Base-by-base conservation (phyloP, 2,113 vertebrate species). In the Eudyptes chrysolophus region DNA sequence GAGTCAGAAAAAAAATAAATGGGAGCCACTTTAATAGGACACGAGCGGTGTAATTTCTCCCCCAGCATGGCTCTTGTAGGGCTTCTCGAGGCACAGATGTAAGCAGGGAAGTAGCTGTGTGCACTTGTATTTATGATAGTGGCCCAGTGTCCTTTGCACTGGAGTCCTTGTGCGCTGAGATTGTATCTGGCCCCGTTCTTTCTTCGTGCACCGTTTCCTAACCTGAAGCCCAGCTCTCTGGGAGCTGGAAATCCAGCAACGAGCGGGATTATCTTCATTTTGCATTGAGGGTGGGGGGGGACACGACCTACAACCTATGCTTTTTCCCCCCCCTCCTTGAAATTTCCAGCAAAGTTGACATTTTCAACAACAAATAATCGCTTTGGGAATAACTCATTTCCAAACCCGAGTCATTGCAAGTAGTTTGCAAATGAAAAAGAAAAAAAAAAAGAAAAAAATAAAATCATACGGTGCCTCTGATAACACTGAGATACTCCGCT, bases 251-350 rank as follows among this genome's bases (percentile, higher is more conserved):
- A 83, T 66, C 10, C 86, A 57, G 48, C 1, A 0, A 8, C 2
- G 15, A 71, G 84, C 3, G 0, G 40, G 12, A 22, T 69, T 71
- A 24, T 82, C n/a, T 70, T 82, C 10, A 16, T 71, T 74, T 24
- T 60, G 48, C 40, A 69, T 42, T 21, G n/a, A 42, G 12, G 26
- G 26, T 7, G 13, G 16, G 38, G 30, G 7, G 7, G 4, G 7
- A 46, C 44, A 19, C 3, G 60, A 36, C 46, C 21, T 36, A 0
- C 4, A 79, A 44, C 38, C 14, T 30, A 0, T 1, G 5, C 30
- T 72, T 18, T 57, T 40, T 44, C 17, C 14, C 22, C 26, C 14
- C 4, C 7, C 13, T 9, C n/a, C 36, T 70, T 77, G 66, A 46
- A 60, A 65, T 74, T 93, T 81, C 34, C 3, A 5, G 40, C 55